Evolutionary conservation across 1,140 invertebrate genomes (phyloP).

Genomic region (Mactra quadrangularis): DNA sequence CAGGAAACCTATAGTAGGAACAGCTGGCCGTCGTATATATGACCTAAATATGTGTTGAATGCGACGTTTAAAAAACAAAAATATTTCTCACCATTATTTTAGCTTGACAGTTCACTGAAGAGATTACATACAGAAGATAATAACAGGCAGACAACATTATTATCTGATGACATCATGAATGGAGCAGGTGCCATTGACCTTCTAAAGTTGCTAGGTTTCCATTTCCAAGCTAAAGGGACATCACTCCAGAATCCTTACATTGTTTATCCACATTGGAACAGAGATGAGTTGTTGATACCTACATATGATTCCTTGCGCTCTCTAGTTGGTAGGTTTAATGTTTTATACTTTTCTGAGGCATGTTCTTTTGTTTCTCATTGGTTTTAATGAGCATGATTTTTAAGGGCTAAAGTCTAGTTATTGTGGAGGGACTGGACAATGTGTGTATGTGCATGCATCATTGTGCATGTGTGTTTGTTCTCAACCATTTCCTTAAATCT

Average conservation of each 20-base stretch:
- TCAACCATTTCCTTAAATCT: too few species aligned
- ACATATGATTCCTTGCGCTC: slow-evolving; percentile 78
- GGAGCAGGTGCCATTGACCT: slow-evolving; percentile 71
- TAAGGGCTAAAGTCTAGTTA: too few species aligned
- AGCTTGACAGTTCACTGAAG: slow-evolving; percentile 81
- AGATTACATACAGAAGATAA: slow-evolving; percentile 78
- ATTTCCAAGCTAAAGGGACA: slow-evolving; percentile 79
- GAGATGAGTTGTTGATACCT: slow-evolving; percentile 78
- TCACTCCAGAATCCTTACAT: slow-evolving; percentile 75
- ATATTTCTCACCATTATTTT: too few species aligned
- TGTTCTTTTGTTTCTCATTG: too few species aligned
- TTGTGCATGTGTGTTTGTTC: too few species aligned
- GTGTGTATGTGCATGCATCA: too few species aligned
- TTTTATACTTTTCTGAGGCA: background rate
- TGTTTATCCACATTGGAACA: slow-evolving; percentile 82
- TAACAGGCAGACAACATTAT: slow-evolving; percentile 69
- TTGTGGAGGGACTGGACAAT: too few species aligned
- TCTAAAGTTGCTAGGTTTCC: slow-evolving; percentile 79
- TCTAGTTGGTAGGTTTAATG: slow-evolving; percentile 67
- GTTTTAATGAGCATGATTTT: too few species aligned
- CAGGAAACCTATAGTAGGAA: too few species aligned
- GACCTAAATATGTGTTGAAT: too few species aligned
- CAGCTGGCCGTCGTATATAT: too few species aligned
- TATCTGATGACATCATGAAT: slow-evolving; percentile 63
- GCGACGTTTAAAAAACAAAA: too few species aligned